Evolutionary conservation across 1,140 invertebrate species (phyloP).

Genomic region (Maniola jurtina): DNA sequence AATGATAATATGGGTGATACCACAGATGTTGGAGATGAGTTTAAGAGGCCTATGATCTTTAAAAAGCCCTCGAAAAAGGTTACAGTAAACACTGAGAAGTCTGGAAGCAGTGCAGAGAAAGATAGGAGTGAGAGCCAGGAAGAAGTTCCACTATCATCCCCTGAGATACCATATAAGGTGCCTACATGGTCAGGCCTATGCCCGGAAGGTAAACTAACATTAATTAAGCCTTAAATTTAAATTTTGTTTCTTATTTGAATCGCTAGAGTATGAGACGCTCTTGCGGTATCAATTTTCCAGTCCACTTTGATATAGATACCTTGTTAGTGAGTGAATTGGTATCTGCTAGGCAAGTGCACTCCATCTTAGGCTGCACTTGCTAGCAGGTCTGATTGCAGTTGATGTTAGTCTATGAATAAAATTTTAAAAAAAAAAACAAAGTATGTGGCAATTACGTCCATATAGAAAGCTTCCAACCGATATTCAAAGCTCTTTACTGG

Average conservation of each 20-base stretch:
- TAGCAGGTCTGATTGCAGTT: too few species aligned
- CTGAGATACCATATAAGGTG: slow-evolving; percentile 83
- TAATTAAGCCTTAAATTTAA: too few species aligned
- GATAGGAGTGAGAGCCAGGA: slow-evolving; percentile 38
- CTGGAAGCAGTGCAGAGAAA: background rate
- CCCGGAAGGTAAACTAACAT: slow-evolving; percentile 53
- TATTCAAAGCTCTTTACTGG: too few species aligned
- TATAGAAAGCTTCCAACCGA: too few species aligned
- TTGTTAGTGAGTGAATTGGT: too few species aligned
- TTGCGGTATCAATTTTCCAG: too few species aligned
- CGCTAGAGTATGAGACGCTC: background rate
- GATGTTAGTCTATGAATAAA: too few species aligned
- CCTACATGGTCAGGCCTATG: slow-evolving; percentile 88
- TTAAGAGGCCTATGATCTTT: background rate
- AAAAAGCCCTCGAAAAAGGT: slow-evolving; percentile 1
- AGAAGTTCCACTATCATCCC: slow-evolving; percentile 44
- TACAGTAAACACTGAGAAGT: slow-evolving; percentile 28
- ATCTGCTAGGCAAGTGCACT: too few species aligned
- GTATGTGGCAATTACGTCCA: too few species aligned
- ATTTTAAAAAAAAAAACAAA: too few species aligned
- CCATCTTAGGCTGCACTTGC: too few species aligned
- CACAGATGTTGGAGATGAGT: background rate
- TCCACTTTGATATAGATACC: too few species aligned
- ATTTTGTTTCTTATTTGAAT: background rate
- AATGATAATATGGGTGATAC: background rate